These are phyloP conservation scores for Coptodon rendalli DNA, from an alignment of 2,113 vertebrate species.

Conservation along the genomic window DNA sequence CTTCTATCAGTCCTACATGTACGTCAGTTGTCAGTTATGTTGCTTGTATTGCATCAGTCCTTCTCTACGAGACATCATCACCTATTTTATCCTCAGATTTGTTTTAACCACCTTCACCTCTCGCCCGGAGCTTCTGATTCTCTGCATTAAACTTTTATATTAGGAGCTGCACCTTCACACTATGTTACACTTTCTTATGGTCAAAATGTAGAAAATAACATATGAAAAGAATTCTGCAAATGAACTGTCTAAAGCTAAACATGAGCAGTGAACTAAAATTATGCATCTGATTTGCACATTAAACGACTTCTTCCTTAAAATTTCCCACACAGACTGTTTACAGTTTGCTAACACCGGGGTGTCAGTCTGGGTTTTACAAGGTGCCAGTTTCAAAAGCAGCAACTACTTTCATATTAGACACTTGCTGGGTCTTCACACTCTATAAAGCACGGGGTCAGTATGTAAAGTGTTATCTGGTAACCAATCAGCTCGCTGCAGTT, in stretches of 20 bases:
- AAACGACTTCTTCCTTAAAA: not conserved
- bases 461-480: not conserved
- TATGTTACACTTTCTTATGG: not conserved
- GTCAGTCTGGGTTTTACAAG: not conserved
- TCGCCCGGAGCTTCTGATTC: not conserved
- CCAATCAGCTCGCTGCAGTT: not conserved
- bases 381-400: not conserved
- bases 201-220: not conserved
- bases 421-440: not conserved
- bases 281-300: not conserved
- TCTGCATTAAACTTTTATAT: not conserved
- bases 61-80: not conserved
- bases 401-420: not conserved
- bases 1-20: accelerated
- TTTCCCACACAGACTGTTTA: accelerated
- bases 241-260: accelerated
- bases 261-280: not conserved
- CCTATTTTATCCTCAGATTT: not conserved
- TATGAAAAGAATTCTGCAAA: not conserved
- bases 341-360: not conserved
- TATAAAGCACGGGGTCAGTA: accelerated
- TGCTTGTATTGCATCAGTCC: not conserved
- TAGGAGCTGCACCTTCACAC: accelerated
- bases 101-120: not conserved
- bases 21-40: accelerated